A percentile compares a stretch with the other conserved stretches of the same genome.
Conservation (phyloP, 1,140 invertebrate genomes). For the Acarapis woodi region DNA sequence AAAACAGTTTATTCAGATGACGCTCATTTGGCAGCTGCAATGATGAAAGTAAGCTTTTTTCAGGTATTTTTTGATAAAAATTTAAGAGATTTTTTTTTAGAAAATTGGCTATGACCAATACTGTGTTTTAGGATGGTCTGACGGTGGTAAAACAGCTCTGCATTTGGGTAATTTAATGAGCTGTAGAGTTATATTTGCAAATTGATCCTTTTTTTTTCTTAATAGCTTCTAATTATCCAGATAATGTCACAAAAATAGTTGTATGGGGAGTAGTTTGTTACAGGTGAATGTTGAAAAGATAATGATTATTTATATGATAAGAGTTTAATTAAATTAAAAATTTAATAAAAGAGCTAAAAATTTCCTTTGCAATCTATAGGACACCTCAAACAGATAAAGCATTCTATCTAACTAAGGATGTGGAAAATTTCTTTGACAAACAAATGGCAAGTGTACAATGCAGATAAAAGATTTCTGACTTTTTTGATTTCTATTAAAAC, state of each 20-base stretch:
- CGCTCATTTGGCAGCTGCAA: constrained; percentile 30
- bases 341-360: constrained; percentile 16
- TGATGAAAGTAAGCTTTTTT: constrained; percentile 32
- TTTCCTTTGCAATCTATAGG: neutral
- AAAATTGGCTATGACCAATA: constrained; percentile 30
- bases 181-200: too few relatives aligned
- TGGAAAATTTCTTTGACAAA: too few relatives aligned
- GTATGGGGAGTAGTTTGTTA: constrained; percentile 47
- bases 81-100: constrained; percentile 15
- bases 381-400: neutral
- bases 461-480: too few relatives aligned
- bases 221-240: constrained; percentile 32
- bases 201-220: too few relatives aligned
- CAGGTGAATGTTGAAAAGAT: too few relatives aligned
- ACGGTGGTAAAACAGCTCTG: constrained; percentile 47
- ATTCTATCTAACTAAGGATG: too few relatives aligned
- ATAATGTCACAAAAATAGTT: constrained; percentile 35
- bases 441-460: too few relatives aligned
- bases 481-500: too few relatives aligned
- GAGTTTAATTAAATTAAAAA: constrained; percentile 25
- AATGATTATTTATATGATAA: too few relatives aligned
- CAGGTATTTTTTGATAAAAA: neutral
- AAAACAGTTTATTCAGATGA: constrained; percentile 39
- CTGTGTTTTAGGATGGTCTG: constrained; percentile 58
- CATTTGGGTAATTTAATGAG: too few relatives aligned